Percentiles rank a stretch among this genome's conserved stretches.
phyloP scores from a whole-genome alignment of 2,797 vertebrate species.

The Muscicapa comitata region DNA sequence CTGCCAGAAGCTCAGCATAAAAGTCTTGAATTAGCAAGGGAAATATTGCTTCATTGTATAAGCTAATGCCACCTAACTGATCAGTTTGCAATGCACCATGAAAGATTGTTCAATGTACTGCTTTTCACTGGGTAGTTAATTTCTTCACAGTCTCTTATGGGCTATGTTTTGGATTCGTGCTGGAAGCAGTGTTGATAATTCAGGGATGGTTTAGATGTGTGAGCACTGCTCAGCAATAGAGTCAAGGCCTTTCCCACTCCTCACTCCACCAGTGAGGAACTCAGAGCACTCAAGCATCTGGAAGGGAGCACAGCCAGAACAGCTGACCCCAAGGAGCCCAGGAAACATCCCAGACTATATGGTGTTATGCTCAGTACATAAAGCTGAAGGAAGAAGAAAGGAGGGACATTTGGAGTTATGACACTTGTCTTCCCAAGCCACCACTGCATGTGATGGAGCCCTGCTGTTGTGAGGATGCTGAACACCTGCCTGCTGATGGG shows the following conservation, averaged over 20 bases:
- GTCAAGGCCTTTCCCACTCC: background rate
- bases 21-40: background rate
- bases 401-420: background rate
- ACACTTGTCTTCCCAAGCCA: background rate
- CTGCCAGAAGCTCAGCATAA: background rate
- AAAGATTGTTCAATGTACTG: background rate
- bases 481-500: background rate
- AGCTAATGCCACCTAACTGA: background rate
- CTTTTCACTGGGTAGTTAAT: background rate
- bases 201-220: background rate
- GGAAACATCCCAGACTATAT: background rate
- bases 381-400: background rate
- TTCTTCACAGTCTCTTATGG: background rate
- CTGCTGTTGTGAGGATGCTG: background rate
- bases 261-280: background rate
- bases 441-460: rapidly evolving
- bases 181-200: background rate
- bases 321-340: background rate
- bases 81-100: background rate
- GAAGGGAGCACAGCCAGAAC: background rate
- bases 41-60: background rate
- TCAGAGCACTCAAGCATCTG: background rate
- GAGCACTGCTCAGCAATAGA: background rate
- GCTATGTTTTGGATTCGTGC: background rate
- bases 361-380: background rate